Evolutionary conservation across 2,888 invertebrate genomes (phyloP).

Genomic region (Eristalinus aeneus): DNA sequence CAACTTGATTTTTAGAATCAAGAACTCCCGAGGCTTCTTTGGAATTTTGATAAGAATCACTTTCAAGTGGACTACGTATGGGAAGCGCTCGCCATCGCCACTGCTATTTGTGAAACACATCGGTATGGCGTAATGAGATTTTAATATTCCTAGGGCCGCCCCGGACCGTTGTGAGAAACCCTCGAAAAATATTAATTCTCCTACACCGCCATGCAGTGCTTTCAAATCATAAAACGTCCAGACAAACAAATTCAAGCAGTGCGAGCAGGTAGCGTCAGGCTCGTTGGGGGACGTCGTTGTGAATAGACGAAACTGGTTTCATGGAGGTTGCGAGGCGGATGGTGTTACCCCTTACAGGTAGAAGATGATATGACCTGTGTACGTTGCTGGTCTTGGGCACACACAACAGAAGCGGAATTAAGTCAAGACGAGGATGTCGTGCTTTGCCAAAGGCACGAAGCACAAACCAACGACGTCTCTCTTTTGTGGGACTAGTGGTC

Average conservation of each 20-base stretch:
- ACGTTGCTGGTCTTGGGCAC: not conserved
- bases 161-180: slow-evolving; percentile 4
- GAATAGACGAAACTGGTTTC: not conserved
- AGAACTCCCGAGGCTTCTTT: slow-evolving; percentile 37
- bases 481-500: not conserved
- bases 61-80: slow-evolving; percentile 38
- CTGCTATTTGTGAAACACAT: not conserved
- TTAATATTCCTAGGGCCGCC: slow-evolving; percentile 54
- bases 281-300: not conserved
- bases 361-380: slow-evolving; percentile 49
- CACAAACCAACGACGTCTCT: not conserved
- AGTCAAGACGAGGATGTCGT: slow-evolving; percentile 6
- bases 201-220: not conserved
- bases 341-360: not conserved
- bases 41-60: slow-evolving; percentile 65
- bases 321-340: slow-evolving; percentile 10
- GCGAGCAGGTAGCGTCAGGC: slow-evolving; percentile 2
- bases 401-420: slow-evolving; percentile 35
- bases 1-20: slow-evolving; percentile 21
- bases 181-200: slow-evolving; percentile 19
- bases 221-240: slow-evolving; percentile 17
- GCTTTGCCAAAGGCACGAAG: slow-evolving; percentile 8
- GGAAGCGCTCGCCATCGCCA: not conserved
- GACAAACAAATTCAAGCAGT: not conserved
- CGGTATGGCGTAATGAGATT: slow-evolving; percentile 45